Conservation (phyloP, 2,113 vertebrate species). For the Proteles cristata region DNA sequence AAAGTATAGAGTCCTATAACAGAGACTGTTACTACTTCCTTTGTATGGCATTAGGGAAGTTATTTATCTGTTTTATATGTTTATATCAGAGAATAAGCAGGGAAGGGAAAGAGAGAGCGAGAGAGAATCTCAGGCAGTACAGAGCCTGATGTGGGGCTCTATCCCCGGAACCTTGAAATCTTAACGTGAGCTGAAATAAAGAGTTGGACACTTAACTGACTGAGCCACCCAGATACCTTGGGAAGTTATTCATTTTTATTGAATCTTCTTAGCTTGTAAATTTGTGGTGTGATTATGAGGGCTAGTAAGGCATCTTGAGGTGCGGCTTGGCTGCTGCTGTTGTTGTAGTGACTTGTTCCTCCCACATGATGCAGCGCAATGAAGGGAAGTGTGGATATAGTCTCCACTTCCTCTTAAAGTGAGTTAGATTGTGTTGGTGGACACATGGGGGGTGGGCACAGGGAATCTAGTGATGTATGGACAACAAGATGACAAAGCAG, state of each 20-base stretch:
- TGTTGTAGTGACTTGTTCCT: neutral
- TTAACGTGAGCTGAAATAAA: no score
- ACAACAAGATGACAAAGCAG: neutral
- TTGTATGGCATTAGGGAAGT: neutral
- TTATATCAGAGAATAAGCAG: no score
- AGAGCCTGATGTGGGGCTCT: no score
- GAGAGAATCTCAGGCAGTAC: no score
- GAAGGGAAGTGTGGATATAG: neutral
- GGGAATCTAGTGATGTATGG: neutral
- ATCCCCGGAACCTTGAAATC: no score
- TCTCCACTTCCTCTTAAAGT: neutral
- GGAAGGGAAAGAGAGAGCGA: no score
- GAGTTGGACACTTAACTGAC: no score
- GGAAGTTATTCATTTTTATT: neutral
- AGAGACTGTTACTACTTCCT: neutral
- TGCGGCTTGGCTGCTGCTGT: neutral
- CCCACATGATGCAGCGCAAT: neutral
- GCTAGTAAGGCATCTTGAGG: neutral
- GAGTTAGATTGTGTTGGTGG: neutral
- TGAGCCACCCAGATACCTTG: no score
- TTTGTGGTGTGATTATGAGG: neutral
- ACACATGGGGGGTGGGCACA: neutral
- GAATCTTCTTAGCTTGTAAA: neutral
- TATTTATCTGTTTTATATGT: neutral
- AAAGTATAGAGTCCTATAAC: neutral